Evolutionary conservation across 1,140 invertebrate genomes (phyloP), one percentile per base, ranked within the genome.

Genomic region (Telenomus remus): DNA sequence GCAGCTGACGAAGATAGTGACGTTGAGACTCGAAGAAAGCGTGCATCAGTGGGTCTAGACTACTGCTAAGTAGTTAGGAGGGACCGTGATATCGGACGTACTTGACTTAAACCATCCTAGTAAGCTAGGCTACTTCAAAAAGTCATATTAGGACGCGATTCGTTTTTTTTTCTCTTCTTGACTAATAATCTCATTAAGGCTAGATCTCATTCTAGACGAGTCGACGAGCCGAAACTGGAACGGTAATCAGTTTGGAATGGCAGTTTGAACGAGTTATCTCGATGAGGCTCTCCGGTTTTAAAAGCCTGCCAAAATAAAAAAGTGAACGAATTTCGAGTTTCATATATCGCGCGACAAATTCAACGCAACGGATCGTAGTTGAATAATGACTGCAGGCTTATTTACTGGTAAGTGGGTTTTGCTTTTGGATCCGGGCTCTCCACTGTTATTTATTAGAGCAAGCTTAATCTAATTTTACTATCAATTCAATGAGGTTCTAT

Each of bases 71-170:
- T 88, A 87, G 85, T 87, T 82, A 88, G 86, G 86, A 88, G 86
- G 86, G 86, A 88, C 85, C 85, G 85, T 87, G 86, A 88, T 88
- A 87, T 88, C 85, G 86, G 86, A 88, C 86, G 85, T 83, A 87
- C 80, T 87, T 88, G 78, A 84, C 84, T 86, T 85, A 85, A 84
- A 86, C 81, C 81, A 83, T 81, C 81, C 82, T 86, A 87, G 77
- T 77, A 81, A 82, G 79, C 80, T 86, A 85, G 76, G 70, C 76
- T 82, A 81, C 76, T 76, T 77, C 73, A 70, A 80, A 79, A 74
- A 72, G 59, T 77, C 78, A 73, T 77, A 72, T 72, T 77, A 75
- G 66, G 61, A 80, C 70, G 79, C 77, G 69, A 80, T 65, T n/a
- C n/a, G n/a, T n/a, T n/a, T n/a, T n/a, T n/a, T n/a, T n/a, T n/a